Conservation (phyloP, 2,888 invertebrate species). For the Acanthopleura granulata region DNA sequence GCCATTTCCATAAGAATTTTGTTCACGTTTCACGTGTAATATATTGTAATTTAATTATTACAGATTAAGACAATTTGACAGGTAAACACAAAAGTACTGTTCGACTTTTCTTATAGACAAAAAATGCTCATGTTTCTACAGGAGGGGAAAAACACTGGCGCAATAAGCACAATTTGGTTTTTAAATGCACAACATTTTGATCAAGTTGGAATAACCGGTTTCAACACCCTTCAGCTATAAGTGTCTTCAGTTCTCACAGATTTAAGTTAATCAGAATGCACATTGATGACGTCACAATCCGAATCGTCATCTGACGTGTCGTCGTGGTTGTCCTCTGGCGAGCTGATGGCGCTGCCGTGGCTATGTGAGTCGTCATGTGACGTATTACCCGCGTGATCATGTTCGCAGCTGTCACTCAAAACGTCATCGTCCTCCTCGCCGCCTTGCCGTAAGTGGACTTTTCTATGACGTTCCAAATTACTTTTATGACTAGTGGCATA, state of each 20-base stretch:
- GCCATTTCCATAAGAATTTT: too few relatives aligned
- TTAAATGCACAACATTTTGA: too few relatives aligned
- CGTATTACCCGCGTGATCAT: background rate
- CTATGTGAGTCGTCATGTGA: background rate
- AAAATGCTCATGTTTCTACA: too few relatives aligned
- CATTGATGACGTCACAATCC: slow-evolving; percentile 16
- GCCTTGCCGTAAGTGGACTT: slow-evolving; percentile 63
- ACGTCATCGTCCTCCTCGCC: slow-evolving; percentile 36
- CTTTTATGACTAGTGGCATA: slow-evolving; percentile 72
- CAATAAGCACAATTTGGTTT: too few relatives aligned
- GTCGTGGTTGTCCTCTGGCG: background rate
- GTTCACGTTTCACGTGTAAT: too few relatives aligned
- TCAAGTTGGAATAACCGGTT: too few relatives aligned
- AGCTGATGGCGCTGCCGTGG: slow-evolving; percentile 1
- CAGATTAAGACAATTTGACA: too few relatives aligned
- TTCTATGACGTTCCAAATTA: slow-evolving; percentile 70
- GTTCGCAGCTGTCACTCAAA: slow-evolving; percentile 6
- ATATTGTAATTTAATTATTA: too few relatives aligned
- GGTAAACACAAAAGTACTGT: too few relatives aligned
- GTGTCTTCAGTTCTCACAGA: background rate
- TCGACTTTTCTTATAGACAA: too few relatives aligned
- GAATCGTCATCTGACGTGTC: slow-evolving; percentile 15
- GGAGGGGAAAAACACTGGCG: too few relatives aligned
- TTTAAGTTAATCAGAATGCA: background rate
- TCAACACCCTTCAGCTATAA: too few relatives aligned